Conservation (phyloP, 1,140 invertebrate genomes). For the Hypothenemus hampei region DNA sequence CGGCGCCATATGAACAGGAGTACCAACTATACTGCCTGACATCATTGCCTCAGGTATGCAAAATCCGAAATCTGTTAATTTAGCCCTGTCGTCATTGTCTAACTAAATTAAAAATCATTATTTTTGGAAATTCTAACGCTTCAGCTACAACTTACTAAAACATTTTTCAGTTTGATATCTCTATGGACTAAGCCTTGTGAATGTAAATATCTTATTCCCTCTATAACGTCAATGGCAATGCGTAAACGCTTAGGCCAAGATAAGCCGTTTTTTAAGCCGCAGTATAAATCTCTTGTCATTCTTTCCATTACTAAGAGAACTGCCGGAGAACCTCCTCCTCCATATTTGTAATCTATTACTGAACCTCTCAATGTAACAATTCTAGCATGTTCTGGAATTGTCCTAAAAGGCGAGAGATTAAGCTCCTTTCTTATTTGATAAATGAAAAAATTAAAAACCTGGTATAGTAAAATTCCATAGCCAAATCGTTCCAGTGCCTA, state of each 20-base stretch:
- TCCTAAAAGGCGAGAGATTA: constrained; percentile 49
- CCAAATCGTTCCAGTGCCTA: constrained; percentile 86
- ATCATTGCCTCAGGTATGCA: constrained; percentile 90
- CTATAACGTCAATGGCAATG: constrained; percentile 78
- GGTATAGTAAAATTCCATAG: constrained; percentile 88
- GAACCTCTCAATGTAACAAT: constrained; percentile 79
- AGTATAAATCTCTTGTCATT: constrained; percentile 73
- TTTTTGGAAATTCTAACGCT: not conserved
- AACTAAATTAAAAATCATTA: constrained; percentile 45
- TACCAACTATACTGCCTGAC: constrained; percentile 80
- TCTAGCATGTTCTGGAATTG: constrained; percentile 77
- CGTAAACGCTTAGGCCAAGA: constrained; percentile 64
- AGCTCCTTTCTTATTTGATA: not conserved
- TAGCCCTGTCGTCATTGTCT: constrained; percentile 69
- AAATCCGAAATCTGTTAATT: constrained; percentile 86
- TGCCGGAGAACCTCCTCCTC: constrained; percentile 59
- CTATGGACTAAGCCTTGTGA: constrained; percentile 82
- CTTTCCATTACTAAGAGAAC: constrained; percentile 76
- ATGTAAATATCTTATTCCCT: constrained; percentile 83
- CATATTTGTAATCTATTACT: constrained; percentile 76
- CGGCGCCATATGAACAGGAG: constrained; percentile 90
- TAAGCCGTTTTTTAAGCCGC: constrained; percentile 69
- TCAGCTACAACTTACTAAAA: constrained; percentile 54
- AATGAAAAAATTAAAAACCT: constrained; percentile 46
- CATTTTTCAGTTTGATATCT: constrained; percentile 89